Conservation (phyloP, 2,113 vertebrate genomes). For the Perccottus glenii region DNA sequence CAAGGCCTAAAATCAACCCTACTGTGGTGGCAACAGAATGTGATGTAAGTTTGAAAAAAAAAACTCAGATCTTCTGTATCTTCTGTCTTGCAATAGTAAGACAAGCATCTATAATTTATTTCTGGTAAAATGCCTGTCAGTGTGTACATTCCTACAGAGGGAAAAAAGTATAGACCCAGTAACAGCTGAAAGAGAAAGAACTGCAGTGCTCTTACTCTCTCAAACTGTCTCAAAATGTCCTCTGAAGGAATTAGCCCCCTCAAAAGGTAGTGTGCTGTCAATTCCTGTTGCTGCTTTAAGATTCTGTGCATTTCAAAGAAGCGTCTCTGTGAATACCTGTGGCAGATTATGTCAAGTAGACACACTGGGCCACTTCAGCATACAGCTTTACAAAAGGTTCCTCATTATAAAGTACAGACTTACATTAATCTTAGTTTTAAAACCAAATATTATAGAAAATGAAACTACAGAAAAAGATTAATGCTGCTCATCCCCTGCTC, state of each 20-base stretch:
- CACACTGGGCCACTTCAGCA: slow-evolving; percentile 4
- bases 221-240: slow-evolving; percentile 10
- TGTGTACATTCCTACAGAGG: too few species aligned
- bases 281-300: slow-evolving; percentile 6
- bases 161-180: too few species aligned
- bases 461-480: not conserved
- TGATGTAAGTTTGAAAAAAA: not conserved
- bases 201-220: not conserved
- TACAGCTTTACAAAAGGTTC: not conserved
- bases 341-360: slow-evolving; percentile 9
- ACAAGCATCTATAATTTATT: not conserved
- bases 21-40: not conserved
- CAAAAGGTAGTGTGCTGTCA: not conserved
- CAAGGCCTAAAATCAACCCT: too few species aligned
- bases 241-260: slow-evolving; percentile 9
- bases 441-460: not conserved
- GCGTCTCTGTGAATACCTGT: not conserved
- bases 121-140: not conserved
- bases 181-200: not conserved
- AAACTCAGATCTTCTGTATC: too few species aligned
- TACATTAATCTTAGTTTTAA: slow-evolving; percentile 3
- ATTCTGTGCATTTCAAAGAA: not conserved
- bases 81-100: too few species aligned
- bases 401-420: not conserved
- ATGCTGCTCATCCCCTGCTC: not conserved